Evolutionary conservation across 2,113 vertebrate species (phyloP), one percentile per base, ranked within the genome.

Genomic region (Callipepla californica): DNA sequence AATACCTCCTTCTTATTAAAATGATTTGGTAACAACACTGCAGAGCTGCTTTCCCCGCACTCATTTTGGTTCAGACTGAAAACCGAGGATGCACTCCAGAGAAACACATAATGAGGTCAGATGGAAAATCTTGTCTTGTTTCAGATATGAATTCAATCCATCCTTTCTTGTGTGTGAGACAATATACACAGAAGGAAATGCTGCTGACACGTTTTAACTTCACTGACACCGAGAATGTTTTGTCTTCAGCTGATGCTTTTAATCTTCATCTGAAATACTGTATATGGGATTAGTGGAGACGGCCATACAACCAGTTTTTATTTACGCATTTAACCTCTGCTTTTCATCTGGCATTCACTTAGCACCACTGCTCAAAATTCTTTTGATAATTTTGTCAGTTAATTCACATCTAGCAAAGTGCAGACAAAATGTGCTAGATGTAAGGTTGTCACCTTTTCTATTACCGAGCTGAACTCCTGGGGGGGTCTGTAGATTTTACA

Each of bases 91-190:
- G 66, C 74, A 95, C 92, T 97, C 96, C 92, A 96, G 97, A 98
- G 97, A 95, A 98, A 96, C 93, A 96, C 91, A 76, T 97, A 98
- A 97, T 97, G 97, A 98, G 96, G 95, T 97, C 96, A 98, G 97
- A 96, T 95, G 91, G 96, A 98, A 98, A 97, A 97, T 95, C 94
- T 96, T 97, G 93, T 95, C 95, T 96, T 96, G 89, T 90, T 97
- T 97, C 95, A 93, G 92, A 97, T 97, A 97, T 97, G 95, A 97
- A 96, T 97, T 97, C 96, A 97, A 96, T 97, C 95, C 91, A 94
- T 97, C 93, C 94, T 97, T 93, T 90, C 93, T 96, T 97, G 91
- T 95, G 94, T 96, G 86, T 94, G 91, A 97, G 92, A 96, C 83
- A 86, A 89, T 96, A 94, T 73, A 81, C 69, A 87, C 90, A 91